Base-by-base conservation (phyloP, 2,888 invertebrate genomes). In the Sycophila texana region DNA sequence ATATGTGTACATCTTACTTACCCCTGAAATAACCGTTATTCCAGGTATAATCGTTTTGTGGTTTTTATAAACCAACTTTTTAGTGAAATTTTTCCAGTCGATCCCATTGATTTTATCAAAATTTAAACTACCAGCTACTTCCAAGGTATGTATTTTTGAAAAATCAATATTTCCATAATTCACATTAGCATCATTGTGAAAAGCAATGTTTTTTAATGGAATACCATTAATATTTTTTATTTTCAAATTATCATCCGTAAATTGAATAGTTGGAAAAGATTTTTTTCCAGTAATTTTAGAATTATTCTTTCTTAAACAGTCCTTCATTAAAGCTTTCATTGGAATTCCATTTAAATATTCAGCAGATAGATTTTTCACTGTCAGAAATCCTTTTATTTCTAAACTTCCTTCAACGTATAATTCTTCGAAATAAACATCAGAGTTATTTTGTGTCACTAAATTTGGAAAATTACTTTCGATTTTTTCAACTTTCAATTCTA, bases 11-110 rank as follows among this genome's bases (percentile, higher is more conserved):
- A 55, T 39, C 12, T 26, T 74, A 82, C 89, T 89, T 89, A 93
- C 93, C 81, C 92, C 93, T 63, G 90, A 83, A 30, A 93, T 87
- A 39, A 84, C 83, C 0, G 92, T 87, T n/a, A 88, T 83, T 0
- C 89, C 89, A 0, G 92, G 86, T 73, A 92, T 88, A 49, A 88
- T 82, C 73, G 85, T 87, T 0, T 87, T 84, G 53, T 88, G 80
- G 85, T 92, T 91, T 60, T 86, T 92, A 82, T 92, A 89, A 66
- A 93, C 91, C 12, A 93, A 82, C 57, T 90, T 88, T 1, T 86
- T 83, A 4, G 91, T 83, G 66, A 93, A 88, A 10, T 88, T 84
- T 0, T 88, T 80, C 91, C 93, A 93, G 39, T 87, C 71, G 22
- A 91, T 83, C 2, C 90, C 91, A 85, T 93, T 93, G 1, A 94